Evolutionary conservation across 2,888 invertebrate species (phyloP), one percentile per base, ranked within the genome.

Genomic region (Melieria crassipennis): DNA sequence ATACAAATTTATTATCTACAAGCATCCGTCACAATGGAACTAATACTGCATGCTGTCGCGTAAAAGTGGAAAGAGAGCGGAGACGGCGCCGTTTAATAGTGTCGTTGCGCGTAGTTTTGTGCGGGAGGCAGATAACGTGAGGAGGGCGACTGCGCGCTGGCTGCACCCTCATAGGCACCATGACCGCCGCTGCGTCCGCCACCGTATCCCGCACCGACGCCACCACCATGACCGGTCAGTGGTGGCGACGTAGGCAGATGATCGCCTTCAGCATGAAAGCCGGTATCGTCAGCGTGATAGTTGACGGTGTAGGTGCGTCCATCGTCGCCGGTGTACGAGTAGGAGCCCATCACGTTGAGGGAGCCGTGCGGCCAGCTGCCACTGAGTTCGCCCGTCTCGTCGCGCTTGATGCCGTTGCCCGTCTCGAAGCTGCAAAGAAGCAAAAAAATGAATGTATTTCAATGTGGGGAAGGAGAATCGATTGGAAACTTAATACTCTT

Each of bases 221-320:
- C 46, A 46, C n/a, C 75, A 70, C 70, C 71, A 4, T 67, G 46
- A 10, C 73, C 47, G 10, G 93, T 93, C 77, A 93, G 88, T 43
- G 93, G 92, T 55, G 93, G 93, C 7, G 93, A 90, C 48, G 92
- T 92, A 56, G 94, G 94, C 78, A 94, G 86, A 85, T 94, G 94
- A 57, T 92, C 92, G 66, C 94, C 94, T 79, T 90, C 90, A 10
- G 93, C 92, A 81, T 92, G 90, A 86, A 93, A 94, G 71, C 94
- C 94, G 81, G 92, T 92, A 78, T 91, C 91, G 83, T 94, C 93
- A 68, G 93, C 93, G 70, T 91, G 89, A 81, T 93, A 93, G 78
- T 89, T 88, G 5, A 91, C 90, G 13, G 90, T 90, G 75, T 90
- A 91, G 13, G 89, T 88, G 78, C 89, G 88, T 57, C 91, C 91